A percentile compares a stretch with the other conserved stretches of the same genome.
These are phyloP conservation scores for Helleia helle DNA, from an alignment of 2,888 invertebrate species.

Conservation along the genomic window DNA sequence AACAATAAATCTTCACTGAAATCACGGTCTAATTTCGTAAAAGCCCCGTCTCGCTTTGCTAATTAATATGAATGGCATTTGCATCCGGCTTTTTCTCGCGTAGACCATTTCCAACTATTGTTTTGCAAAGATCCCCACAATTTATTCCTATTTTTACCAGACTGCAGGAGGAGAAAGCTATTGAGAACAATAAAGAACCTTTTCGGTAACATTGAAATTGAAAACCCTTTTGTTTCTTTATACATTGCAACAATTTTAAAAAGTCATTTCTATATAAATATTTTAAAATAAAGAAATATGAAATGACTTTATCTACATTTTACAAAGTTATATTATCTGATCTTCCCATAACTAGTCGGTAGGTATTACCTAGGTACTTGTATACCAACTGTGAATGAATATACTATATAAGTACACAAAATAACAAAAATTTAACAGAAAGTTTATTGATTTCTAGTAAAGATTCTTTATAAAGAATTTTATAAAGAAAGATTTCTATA, in stretches of 20 bases:
- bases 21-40: conserved; percentile 74
- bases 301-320: too few relatives aligned
- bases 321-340: too few relatives aligned
- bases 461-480: too few relatives aligned
- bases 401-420: too few relatives aligned
- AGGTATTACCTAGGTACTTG: too few relatives aligned
- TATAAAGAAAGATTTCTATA: too few relatives aligned
- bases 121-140: conserved; percentile 71
- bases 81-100: conserved; percentile 73
- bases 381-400: too few relatives aligned
- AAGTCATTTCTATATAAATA: conserved; percentile 16
- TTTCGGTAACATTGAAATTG: conserved; percentile 43
- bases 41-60: conserved; percentile 73
- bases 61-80: conserved; percentile 75
- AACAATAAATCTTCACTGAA: conserved; percentile 72
- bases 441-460: too few relatives aligned
- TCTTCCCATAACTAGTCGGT: too few relatives aligned
- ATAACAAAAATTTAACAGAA: too few relatives aligned
- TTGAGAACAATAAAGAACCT: conserved; percentile 57
- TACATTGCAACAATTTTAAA: conserved; percentile 27
- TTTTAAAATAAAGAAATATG: too few relatives aligned
- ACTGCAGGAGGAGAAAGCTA: conserved; percentile 52
- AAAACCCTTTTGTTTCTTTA: conserved; percentile 37
- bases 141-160: conserved; percentile 67
- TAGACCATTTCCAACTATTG: conserved; percentile 71